phyloP scores from a whole-genome alignment of 2,113 vertebrate species.

The Atractosteus spatula region DNA sequence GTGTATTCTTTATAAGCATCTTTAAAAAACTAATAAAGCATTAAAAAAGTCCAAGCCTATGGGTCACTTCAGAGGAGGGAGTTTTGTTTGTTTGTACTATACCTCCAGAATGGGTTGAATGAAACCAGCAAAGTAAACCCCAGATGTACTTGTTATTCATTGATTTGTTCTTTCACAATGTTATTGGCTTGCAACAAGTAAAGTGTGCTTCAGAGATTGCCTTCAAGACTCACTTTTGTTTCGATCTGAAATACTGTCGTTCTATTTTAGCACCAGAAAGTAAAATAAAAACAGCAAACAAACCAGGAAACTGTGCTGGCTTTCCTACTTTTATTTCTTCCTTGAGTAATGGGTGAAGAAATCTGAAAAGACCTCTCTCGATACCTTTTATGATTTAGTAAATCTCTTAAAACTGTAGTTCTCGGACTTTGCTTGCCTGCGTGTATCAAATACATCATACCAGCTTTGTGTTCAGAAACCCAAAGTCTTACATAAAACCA shows the following conservation, averaged over 20 bases:
- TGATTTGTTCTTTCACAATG: conserved; percentile 25
- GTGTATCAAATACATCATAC: background rate
- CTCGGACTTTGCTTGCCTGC: background rate
- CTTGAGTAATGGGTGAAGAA: conserved; percentile 33
- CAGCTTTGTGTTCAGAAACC: background rate
- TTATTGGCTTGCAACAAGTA: conserved; percentile 37
- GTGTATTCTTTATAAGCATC: background rate
- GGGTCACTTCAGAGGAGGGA: conserved; percentile 13
- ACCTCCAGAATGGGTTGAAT: background rate
- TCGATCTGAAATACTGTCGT: conserved; percentile 5
- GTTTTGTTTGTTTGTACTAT: conserved; percentile 20
- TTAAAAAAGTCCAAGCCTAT: background rate
- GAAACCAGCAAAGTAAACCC: conserved; percentile 3
- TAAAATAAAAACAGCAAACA: conserved; percentile 8
- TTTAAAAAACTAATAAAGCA: background rate
- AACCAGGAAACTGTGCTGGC: conserved; percentile 33
- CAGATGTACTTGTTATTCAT: conserved; percentile 43
- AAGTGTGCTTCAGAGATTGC: conserved; percentile 35
- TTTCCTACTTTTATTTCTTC: conserved; percentile 38
- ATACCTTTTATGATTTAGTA: background rate
- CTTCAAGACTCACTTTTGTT: conserved; percentile 19
- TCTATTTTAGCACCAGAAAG: background rate
- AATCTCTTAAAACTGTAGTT: background rate
- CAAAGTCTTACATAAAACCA: background rate
- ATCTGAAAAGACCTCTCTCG: conserved; percentile 21